phyloP scores from a whole-genome alignment of 2,797 vertebrate species.

The Etheostoma nigrum region DNA sequence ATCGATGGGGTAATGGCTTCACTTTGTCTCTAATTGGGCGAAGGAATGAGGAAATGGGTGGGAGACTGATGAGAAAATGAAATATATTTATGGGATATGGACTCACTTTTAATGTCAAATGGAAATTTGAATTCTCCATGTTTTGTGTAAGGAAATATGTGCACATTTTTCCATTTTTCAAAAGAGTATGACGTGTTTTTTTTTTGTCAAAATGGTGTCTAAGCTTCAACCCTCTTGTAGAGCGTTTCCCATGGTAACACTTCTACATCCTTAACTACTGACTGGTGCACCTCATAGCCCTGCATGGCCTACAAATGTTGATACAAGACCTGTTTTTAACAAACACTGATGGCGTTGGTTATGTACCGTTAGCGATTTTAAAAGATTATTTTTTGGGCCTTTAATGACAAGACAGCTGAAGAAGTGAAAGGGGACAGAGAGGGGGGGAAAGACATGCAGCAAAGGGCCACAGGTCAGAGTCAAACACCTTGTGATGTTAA shows the following conservation, averaged over 20 bases:
- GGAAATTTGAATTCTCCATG: neutral
- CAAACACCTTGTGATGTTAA: neutral
- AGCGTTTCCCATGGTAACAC: neutral
- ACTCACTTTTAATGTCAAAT: neutral
- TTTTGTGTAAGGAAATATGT: neutral
- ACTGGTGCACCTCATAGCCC: neutral
- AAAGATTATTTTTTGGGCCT: too few species aligned
- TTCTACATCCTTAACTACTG: neutral
- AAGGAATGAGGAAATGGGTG: neutral
- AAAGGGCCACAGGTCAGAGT: too few species aligned
- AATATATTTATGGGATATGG: neutral
- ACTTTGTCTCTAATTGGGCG: conserved; percentile 52
- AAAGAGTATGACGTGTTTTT: neutral
- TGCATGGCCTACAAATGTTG: neutral
- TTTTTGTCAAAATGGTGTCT: neutral
- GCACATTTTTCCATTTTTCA: neutral
- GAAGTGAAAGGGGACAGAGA: too few species aligned
- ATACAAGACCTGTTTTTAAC: neutral
- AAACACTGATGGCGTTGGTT: neutral
- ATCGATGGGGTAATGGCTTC: conserved; percentile 61
- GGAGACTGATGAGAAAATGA: neutral
- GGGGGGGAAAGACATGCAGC: too few species aligned
- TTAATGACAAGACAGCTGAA: too few species aligned
- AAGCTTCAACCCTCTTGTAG: neutral
- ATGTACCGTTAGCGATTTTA: too few species aligned